A percentile compares a stretch with the other conserved stretches of the same genome.
Evolutionary conservation across 1,140 invertebrate genomes (phyloP).

Genomic region (Nephila pilipes): DNA sequence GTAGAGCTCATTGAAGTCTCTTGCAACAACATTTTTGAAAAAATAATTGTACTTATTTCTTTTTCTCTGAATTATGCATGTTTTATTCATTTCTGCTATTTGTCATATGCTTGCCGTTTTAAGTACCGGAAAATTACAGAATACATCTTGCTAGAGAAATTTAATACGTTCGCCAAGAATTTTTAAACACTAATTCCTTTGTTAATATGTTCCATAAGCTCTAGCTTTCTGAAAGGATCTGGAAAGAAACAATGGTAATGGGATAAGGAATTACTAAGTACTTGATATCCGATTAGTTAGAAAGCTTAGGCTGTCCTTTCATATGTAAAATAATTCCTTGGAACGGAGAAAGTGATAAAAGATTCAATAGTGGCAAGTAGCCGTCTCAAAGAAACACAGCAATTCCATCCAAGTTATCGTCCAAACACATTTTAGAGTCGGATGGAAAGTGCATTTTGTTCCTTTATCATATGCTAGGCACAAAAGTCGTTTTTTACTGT

Average conservation of each 20-base stretch:
- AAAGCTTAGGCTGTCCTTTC: conserved; percentile 13
- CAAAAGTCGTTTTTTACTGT: conserved; percentile 64
- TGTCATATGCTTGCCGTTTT: not conserved
- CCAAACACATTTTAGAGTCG: conserved; percentile 52
- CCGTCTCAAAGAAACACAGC: conserved; percentile 23
- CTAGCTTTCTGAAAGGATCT: not conserved
- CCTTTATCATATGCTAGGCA: conserved; percentile 44
- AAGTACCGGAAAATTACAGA: conserved; percentile 30
- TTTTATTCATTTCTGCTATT: conserved; percentile 29
- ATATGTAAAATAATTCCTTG: conserved; percentile 71
- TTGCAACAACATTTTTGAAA: not conserved
- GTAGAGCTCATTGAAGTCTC: not conserved
- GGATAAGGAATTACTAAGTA: conserved; percentile 47
- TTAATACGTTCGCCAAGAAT: conserved; percentile 11
- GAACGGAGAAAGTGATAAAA: conserved; percentile 28
- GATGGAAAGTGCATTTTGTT: conserved; percentile 62
- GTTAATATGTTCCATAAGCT: not conserved
- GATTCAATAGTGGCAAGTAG: conserved; percentile 33
- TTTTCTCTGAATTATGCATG: not conserved
- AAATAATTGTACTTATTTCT: not conserved
- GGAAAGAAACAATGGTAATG: conserved; percentile 53
- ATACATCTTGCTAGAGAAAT: not conserved
- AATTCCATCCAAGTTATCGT: conserved; percentile 50
- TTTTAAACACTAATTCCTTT: conserved; percentile 22
- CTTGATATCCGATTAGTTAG: conserved; percentile 18